phyloP scores from a whole-genome alignment of 1,140 invertebrate genomes.

The Uloborus diversus region DNA sequence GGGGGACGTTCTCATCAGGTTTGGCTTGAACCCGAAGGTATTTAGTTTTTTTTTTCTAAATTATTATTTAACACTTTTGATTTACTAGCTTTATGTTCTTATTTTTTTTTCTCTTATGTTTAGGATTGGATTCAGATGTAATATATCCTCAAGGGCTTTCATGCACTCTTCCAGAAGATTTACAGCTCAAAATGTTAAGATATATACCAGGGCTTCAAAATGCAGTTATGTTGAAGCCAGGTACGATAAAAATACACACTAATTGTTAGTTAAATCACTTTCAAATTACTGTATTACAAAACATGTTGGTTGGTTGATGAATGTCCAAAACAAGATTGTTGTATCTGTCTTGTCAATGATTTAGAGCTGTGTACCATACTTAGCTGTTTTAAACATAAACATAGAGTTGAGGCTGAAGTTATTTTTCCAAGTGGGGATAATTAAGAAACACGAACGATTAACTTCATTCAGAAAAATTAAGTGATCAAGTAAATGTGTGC shows the following conservation, averaged over 20 bases:
- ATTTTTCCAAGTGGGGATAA: too few relatives aligned
- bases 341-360: too few relatives aligned
- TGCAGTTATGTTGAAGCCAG: slow-evolving; percentile 76
- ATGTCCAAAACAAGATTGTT: too few relatives aligned
- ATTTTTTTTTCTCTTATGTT: slow-evolving; percentile 1
- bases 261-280: neutral
- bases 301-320: too few relatives aligned
- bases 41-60: neutral
- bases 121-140: slow-evolving; percentile 75
- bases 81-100: neutral
- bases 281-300: too few relatives aligned
- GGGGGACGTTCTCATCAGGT: slow-evolving; percentile 76
- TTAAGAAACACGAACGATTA: too few relatives aligned
- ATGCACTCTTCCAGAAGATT: slow-evolving; percentile 84
- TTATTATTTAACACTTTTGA: neutral
- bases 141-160: slow-evolving; percentile 92
- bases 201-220: slow-evolving; percentile 82
- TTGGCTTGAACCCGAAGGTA: slow-evolving; percentile 92
- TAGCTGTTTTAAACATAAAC: too few relatives aligned
- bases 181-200: slow-evolving; percentile 79
- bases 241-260: slow-evolving; percentile 62
- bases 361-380: too few relatives aligned
- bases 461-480: too few relatives aligned
- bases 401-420: too few relatives aligned
- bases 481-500: too few relatives aligned